Conservation (phyloP, 2,797 vertebrate genomes). For the Leuciscus waleckii region DNA sequence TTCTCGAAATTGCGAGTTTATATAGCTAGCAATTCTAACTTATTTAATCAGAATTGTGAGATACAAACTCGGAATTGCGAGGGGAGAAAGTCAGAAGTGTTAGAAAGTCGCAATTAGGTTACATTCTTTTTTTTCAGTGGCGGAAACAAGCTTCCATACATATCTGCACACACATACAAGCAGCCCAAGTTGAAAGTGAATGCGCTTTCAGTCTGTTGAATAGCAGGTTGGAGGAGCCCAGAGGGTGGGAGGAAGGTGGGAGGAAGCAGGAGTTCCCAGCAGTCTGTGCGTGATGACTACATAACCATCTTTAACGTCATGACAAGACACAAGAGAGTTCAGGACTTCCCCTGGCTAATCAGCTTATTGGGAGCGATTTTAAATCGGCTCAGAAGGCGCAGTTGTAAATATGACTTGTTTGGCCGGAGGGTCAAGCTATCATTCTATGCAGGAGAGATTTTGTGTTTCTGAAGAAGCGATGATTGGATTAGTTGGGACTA, state of each 20-base stretch:
- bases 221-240: neutral
- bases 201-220: slow-evolving; percentile 15
- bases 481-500: slow-evolving; percentile 5
- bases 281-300: slow-evolving; percentile 18
- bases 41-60: no score
- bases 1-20: no score
- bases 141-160: no score
- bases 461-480: slow-evolving; percentile 13
- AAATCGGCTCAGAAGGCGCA: slow-evolving; percentile 42
- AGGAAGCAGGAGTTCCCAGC: slow-evolving; percentile 8
- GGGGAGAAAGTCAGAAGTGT: no score
- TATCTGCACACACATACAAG: neutral
- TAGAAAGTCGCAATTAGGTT: no score
- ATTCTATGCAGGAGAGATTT: neutral
- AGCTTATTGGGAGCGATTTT: slow-evolving; percentile 48
- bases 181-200: slow-evolving; percentile 17
- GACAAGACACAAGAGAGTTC: slow-evolving; percentile 35
- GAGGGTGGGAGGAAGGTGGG: neutral
- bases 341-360: slow-evolving; percentile 30
- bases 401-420: slow-evolving; percentile 41
- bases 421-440: slow-evolving; percentile 9
- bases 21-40: no score
- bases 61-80: no score
- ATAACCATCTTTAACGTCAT: slow-evolving; percentile 37
- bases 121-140: no score